A percentile compares a stretch with the other conserved stretches of the same genome.
These are phyloP conservation scores for Phalera bucephala DNA, from an alignment of 2,888 invertebrate species.

Conservation along the genomic window DNA sequence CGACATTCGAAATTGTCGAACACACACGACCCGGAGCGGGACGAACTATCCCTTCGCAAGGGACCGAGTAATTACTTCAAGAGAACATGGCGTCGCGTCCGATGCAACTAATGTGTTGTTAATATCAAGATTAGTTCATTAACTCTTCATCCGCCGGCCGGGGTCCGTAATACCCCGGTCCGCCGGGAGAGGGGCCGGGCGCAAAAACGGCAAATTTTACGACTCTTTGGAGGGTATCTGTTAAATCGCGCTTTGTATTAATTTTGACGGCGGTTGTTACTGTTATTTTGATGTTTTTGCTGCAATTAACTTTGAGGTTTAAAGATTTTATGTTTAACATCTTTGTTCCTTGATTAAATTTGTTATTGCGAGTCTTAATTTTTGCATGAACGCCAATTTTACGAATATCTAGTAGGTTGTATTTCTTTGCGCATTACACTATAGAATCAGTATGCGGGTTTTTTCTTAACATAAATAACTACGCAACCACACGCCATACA, in stretches of 20 bases:
- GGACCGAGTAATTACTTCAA: conserved; percentile 56
- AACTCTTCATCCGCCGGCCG: conserved; percentile 71
- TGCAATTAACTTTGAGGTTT: conserved; percentile 41
- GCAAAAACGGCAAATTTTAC: conserved; percentile 63
- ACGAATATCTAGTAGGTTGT: too few species aligned
- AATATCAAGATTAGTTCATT: conserved; percentile 82
- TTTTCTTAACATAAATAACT: too few species aligned
- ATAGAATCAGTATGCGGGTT: too few species aligned
- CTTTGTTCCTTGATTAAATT: neutral
- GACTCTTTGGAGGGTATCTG: conserved; percentile 60
- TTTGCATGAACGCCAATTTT: too few species aligned
- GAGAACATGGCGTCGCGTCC: conserved; percentile 60
- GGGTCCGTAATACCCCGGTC: conserved; percentile 36
- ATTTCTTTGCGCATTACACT: too few species aligned
- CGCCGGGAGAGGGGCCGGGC: conserved; percentile 36
- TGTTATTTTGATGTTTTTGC: conserved; percentile 55
- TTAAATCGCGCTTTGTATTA: conserved; percentile 68
- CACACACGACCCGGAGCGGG: conserved; percentile 33
- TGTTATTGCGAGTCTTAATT: too few species aligned
- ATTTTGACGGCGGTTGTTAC: conserved; percentile 67
- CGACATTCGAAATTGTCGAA: conserved; percentile 34
- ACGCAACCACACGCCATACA: too few species aligned
- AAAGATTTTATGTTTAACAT: conserved; percentile 2
- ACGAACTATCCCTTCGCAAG: conserved; percentile 45
- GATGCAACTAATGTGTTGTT: conserved; percentile 80